Percentiles rank a stretch among this genome's conserved stretches.
Evolutionary conservation across 2,113 vertebrate genomes (phyloP).

Genomic region (Melanostigma gelatinosum): DNA sequence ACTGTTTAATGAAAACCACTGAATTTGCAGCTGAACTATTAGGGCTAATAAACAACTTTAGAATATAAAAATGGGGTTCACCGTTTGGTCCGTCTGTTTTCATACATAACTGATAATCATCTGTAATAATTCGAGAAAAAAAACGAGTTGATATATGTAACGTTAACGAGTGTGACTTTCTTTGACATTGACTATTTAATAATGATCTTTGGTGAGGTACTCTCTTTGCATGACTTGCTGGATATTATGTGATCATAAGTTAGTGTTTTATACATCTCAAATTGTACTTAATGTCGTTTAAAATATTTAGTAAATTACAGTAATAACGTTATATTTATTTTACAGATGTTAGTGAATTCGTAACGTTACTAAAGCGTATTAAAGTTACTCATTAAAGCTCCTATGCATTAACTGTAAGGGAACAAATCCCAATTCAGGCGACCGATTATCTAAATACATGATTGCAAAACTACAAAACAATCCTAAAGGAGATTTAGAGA

Average conservation of each 20-base stretch:
- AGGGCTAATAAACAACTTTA: neutral
- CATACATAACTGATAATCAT: neutral
- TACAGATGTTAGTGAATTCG: neutral
- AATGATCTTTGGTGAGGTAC: fast-evolving
- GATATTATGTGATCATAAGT: neutral
- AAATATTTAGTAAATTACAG: neutral
- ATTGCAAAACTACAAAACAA: neutral
- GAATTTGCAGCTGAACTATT: neutral
- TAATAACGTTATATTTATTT: neutral
- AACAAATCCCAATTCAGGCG: neutral
- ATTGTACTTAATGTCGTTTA: neutral
- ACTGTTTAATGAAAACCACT: neutral
- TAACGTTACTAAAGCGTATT: neutral
- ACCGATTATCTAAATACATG: neutral
- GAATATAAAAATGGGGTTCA: neutral
- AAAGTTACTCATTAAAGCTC: neutral
- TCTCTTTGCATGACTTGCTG: neutral
- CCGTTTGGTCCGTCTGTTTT: neutral
- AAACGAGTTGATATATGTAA: neutral
- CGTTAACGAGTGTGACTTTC: neutral
- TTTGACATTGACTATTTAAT: neutral
- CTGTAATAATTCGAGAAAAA: neutral
- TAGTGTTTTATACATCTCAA: neutral
- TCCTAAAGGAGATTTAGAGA: too few species aligned
- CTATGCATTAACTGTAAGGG: neutral